Evolutionary conservation across 1,140 invertebrate species (phyloP).

Genomic region (Paralvinella palmiformis): DNA sequence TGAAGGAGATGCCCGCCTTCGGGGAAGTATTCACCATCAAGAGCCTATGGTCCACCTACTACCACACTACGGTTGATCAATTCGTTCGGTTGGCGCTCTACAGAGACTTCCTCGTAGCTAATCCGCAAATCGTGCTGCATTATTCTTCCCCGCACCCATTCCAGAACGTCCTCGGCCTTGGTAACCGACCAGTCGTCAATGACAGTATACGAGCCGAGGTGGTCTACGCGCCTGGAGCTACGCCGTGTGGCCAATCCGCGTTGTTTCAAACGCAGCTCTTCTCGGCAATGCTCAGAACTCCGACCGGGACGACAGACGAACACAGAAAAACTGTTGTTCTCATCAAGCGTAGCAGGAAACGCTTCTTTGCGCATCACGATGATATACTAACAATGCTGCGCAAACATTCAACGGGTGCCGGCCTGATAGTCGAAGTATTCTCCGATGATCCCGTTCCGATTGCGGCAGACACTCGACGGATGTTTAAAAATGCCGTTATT

Average conservation of each 20-base stretch:
- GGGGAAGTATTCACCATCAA: constrained; percentile 7
- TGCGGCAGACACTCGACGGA: constrained; percentile 1
- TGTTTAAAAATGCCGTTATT: constrained; percentile 8
- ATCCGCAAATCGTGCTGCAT: constrained; percentile 2
- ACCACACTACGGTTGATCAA: constrained; percentile 7
- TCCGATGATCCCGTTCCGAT: constrained; percentile 11
- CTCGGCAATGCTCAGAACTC: background rate
- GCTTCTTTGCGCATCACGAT: constrained; percentile 6
- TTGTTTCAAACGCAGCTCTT: constrained; percentile 10
- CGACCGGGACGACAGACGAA: background rate
- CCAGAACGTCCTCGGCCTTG: background rate
- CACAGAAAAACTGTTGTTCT: constrained; percentile 1
- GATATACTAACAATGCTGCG: constrained; percentile 5
- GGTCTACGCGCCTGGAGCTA: background rate
- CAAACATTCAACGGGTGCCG: background rate
- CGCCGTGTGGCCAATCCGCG: constrained; percentile 1
- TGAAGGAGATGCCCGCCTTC: background rate
- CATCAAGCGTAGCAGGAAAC: constrained; percentile 10
- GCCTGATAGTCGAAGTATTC: constrained; percentile 9
- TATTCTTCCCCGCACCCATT: background rate
- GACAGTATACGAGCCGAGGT: background rate
- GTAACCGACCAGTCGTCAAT: background rate
- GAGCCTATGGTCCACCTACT: background rate
- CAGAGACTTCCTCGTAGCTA: constrained; percentile 2
- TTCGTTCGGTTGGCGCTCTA: background rate